A percentile compares a stretch with the other conserved stretches of the same genome.
phyloP scores from a whole-genome alignment of 2,888 invertebrate genomes.

The Charanyca ferruginea region DNA sequence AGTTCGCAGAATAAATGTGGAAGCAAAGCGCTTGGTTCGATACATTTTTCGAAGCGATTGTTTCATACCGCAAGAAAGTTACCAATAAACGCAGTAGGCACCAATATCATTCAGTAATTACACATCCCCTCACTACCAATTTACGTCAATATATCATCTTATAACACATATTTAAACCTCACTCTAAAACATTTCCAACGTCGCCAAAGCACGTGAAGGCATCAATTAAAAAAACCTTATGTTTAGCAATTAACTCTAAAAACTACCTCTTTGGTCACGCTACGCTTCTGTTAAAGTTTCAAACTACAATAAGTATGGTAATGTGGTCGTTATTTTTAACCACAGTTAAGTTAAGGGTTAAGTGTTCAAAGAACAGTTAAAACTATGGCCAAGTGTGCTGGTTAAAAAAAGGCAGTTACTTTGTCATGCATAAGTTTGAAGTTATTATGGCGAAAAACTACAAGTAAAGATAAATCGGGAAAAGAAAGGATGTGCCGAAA shows the following conservation, averaged over 20 bases:
- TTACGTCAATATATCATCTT: slow-evolving; percentile 18
- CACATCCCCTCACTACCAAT: slow-evolving; percentile 2
- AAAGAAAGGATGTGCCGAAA: too few species aligned
- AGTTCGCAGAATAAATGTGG: too few species aligned
- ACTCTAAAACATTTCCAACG: slow-evolving; percentile 27
- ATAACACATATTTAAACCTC: slow-evolving; percentile 2
- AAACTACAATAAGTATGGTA: slow-evolving; percentile 40
- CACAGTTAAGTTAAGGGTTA: slow-evolving; percentile 21
- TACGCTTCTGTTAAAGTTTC: slow-evolving; percentile 31
- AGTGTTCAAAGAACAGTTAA: slow-evolving; percentile 28
- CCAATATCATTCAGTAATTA: not conserved
- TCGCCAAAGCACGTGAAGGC: slow-evolving; percentile 37
- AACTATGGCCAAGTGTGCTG: not conserved
- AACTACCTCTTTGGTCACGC: slow-evolving; percentile 55
- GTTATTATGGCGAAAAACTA: too few species aligned
- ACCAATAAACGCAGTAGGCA: too few species aligned
- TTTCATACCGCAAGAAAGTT: too few species aligned
- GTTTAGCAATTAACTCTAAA: slow-evolving; percentile 54
- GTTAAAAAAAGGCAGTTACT: not conserved
- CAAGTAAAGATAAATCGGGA: too few species aligned
- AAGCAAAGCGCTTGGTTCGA: too few species aligned
- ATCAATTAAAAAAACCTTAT: slow-evolving; percentile 50
- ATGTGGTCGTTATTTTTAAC: slow-evolving; percentile 48
- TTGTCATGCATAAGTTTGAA: not conserved
- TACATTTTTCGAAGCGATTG: too few species aligned